A percentile compares a stretch with the other conserved stretches of the same genome.
phyloP scores from a whole-genome alignment of 1,140 invertebrate species.

The Harpegnathos saltator region DNA sequence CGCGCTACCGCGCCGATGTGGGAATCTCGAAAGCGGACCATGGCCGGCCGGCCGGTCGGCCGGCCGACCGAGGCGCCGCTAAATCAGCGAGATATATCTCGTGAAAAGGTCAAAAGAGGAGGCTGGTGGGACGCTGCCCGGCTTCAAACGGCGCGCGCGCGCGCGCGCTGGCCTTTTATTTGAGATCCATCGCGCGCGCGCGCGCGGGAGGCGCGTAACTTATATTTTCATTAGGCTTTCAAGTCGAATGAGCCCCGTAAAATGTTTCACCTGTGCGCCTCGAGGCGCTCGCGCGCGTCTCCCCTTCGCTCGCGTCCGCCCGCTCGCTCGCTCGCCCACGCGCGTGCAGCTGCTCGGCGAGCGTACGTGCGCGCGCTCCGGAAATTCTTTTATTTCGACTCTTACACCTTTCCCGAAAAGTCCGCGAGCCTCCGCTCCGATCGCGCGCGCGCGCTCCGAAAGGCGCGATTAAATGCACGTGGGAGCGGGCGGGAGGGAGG shows the following conservation, averaged over 20 bases:
- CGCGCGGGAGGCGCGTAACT: constrained; percentile 72
- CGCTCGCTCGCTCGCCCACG: constrained; percentile 39
- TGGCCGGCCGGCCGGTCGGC: not conserved
- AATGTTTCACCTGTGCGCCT: constrained; percentile 54
- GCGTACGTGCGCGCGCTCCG: constrained; percentile 11
- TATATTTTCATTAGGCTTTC: constrained; percentile 81
- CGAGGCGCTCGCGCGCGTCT: constrained; percentile 13
- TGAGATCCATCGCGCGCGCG: constrained; percentile 82
- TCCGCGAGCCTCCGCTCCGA: no score
- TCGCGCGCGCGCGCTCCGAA: not conserved
- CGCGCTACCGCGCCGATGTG: constrained; percentile 62
- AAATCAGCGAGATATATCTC: constrained; percentile 54
- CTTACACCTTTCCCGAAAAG: constrained; percentile 27
- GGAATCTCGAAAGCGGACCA: constrained; percentile 18
- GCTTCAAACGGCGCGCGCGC: constrained; percentile 9
- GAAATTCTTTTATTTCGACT: constrained; percentile 43
- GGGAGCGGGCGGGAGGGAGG: not conserved
- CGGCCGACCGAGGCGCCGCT: not conserved
- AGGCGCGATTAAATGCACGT: constrained; percentile 21
- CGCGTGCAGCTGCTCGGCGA: constrained; percentile 50
- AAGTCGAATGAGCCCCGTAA: constrained; percentile 37
- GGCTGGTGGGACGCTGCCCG: constrained; percentile 5
- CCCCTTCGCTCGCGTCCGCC: constrained; percentile 37
- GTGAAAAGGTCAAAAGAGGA: constrained; percentile 9
- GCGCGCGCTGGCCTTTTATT: constrained; percentile 47